Base-by-base conservation (phyloP, 2,797 vertebrate genomes). In the Pseudopleuronectes americanus region DNA sequence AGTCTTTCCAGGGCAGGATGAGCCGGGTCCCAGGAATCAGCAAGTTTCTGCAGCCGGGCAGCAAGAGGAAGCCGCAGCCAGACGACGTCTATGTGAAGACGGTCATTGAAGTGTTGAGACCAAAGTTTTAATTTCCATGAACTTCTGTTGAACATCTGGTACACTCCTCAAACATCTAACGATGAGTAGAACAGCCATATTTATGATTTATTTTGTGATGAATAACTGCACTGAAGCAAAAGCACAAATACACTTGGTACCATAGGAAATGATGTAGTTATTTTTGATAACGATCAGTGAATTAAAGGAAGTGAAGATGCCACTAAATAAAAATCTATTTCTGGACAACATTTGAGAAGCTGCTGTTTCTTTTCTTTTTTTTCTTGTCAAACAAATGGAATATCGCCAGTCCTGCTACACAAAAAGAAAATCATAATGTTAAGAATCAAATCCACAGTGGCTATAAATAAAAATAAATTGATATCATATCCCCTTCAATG, bases 11-110 rank as follows among this genome's bases (percentile, higher is more conserved):
- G 89, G 87, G 82, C 38, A 95, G 91, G 86, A 94, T 95, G 90
- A 94, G 74, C 24, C 77, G 28, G 9, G 81, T 95, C 3, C 93
- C 94, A 0, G 92, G 92, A 21, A 93, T 98, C 83, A 86, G 83
- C 48, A 93, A 87, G 77, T 98, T 97, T 84, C 85, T 98, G 71
- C 85, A 95, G 82, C 96, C 95, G 2, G 96, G 95, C 55, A 97
- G 97, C 85, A 92, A 95, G 77, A 95, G 94, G 70, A 96, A 96
- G 79, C 82, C 78, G 0, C 91, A 36, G 5, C 56, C 87, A 0
- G 93, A 94, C 78, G 88, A 90, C 0, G 61, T 7, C 0, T 95
- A 92, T 0, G 0, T 86, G 0, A 65, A 86, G 3, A 91, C 76
- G 0, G 79, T 91, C n/a, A 73, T 47, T 21, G 83, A 77, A 7